Percentiles rank a stretch among this genome's conserved stretches.
Evolutionary conservation across 2,888 invertebrate species (phyloP).

Genomic region (Pandemis heparana): DNA sequence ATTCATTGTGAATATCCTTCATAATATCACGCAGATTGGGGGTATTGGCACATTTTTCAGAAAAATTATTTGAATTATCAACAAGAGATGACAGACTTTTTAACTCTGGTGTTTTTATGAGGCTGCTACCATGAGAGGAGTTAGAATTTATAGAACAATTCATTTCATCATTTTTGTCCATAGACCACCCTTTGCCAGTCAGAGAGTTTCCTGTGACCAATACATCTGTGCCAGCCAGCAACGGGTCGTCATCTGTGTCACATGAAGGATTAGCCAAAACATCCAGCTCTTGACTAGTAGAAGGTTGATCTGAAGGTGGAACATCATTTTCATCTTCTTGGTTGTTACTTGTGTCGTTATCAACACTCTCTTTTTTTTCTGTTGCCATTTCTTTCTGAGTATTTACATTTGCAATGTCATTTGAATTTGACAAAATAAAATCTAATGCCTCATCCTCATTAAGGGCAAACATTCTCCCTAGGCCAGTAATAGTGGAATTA

Average conservation of each 20-base stretch:
- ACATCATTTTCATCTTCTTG: slow-evolving; percentile 46
- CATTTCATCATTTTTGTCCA: slow-evolving; percentile 85
- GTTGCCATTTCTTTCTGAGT: slow-evolving; percentile 45
- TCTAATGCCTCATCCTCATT: slow-evolving; percentile 91
- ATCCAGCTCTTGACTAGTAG: slow-evolving; percentile 65
- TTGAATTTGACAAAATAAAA: slow-evolving; percentile 87
- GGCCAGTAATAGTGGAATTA: slow-evolving; percentile 66
- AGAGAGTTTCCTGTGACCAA: slow-evolving; percentile 88
- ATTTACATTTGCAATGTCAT: slow-evolving; percentile 56
- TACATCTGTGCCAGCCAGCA: slow-evolving; percentile 66
- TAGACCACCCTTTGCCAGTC: slow-evolving; percentile 87
- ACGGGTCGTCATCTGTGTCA: slow-evolving; percentile 68
- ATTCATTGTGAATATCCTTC: slow-evolving; percentile 76
- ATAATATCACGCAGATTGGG: slow-evolving; percentile 88
- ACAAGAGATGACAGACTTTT: slow-evolving; percentile 79
- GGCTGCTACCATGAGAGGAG: slow-evolving; percentile 81
- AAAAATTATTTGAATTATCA: slow-evolving; percentile 70
- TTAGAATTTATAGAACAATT: slow-evolving; percentile 80
- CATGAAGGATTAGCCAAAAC: slow-evolving; percentile 60
- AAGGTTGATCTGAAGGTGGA: slow-evolving; percentile 64
- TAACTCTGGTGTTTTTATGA: slow-evolving; percentile 81
- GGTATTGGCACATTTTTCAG: slow-evolving; percentile 65
- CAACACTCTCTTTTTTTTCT: slow-evolving; percentile 45
- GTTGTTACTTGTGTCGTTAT: slow-evolving; percentile 43
- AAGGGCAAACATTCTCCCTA: slow-evolving; percentile 82